Base-by-base conservation (phyloP, 2,797 vertebrate species). In the Aplochiton taeniatus region DNA sequence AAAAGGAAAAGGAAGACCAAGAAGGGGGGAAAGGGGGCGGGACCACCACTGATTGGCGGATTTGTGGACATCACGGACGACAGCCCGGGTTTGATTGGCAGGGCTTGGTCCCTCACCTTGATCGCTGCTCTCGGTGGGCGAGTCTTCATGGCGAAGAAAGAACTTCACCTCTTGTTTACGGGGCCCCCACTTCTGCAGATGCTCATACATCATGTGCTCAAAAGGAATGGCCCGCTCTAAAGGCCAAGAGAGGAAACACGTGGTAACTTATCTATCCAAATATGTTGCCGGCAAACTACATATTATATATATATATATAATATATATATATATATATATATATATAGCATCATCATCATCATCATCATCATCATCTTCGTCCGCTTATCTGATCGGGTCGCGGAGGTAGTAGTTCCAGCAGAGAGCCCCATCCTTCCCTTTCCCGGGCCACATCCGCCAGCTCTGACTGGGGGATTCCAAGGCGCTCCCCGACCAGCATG, bases 131-230 rank as follows among this genome's bases (percentile, higher is more conserved):
- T 98, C 97, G 0, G 92, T 75, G 8, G 96, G 97, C 0, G 96
- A 97, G 67, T 98, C 98, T 79, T 98, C 96, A 1, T 99, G 98
- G 9, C 98, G 94, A 69, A 99, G 95, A 56, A 96, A 99, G 84
- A 99, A 99, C 71, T 98, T 99, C 67, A 99, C 98, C 71, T 99
- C 98, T 73, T 96, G 96, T 80, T 95, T 96, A 50, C 97, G 94
- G 45, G 96, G 93, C 0, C 97, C 98, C 98, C 98, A 99, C 75
- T 99, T 98, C 88, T 99, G 98, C 51, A 99, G 91, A 84, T 98
- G 96, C 55, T 99, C 98, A 0, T 96, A 98, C 96, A 99, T 99
- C 95, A 98, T 95, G 77, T 99, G 95, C 62, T 99, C 96, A 58
- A 95, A 96, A 42, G 98, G 97, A 59, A 99, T 96, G 0, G 96